phyloP scores from a whole-genome alignment of 2,113 vertebrate species.

The Ailurus styani region DNA sequence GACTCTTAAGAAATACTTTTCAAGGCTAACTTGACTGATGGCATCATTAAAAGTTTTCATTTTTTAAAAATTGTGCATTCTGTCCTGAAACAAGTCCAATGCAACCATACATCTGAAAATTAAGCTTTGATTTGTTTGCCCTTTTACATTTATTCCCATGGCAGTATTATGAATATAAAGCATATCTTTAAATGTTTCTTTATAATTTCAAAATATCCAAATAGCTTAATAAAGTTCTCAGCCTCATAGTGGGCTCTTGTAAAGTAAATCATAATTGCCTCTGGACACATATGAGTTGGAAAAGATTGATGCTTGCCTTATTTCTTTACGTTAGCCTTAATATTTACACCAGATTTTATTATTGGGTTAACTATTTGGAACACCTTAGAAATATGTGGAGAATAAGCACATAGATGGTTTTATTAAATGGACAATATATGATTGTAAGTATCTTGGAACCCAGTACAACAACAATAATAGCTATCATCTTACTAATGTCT shows the following conservation, averaged over 20 bases:
- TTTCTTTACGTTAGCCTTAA: background rate
- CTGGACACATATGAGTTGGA: background rate
- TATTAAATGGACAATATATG: background rate
- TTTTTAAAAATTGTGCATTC: background rate
- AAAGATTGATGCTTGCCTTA: background rate
- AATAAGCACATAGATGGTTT: background rate
- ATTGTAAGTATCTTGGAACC: background rate
- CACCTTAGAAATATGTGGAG: background rate
- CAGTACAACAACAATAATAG: background rate
- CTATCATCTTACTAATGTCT: background rate
- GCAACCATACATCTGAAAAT: background rate
- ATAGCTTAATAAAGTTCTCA: background rate
- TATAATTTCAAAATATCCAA: background rate
- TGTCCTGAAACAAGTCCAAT: background rate
- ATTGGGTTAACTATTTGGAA: background rate
- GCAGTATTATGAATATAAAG: background rate
- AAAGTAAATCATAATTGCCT: background rate
- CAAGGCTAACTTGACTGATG: background rate
- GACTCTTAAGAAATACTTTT: background rate
- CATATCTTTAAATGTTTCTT: background rate
- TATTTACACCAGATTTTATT: background rate
- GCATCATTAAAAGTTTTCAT: background rate
- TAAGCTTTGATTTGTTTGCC: background rate
- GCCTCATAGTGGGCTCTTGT: background rate
- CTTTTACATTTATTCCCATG: background rate